Base-by-base conservation (phyloP, 2,113 vertebrate species). In the Pycnonotus jocosus region DNA sequence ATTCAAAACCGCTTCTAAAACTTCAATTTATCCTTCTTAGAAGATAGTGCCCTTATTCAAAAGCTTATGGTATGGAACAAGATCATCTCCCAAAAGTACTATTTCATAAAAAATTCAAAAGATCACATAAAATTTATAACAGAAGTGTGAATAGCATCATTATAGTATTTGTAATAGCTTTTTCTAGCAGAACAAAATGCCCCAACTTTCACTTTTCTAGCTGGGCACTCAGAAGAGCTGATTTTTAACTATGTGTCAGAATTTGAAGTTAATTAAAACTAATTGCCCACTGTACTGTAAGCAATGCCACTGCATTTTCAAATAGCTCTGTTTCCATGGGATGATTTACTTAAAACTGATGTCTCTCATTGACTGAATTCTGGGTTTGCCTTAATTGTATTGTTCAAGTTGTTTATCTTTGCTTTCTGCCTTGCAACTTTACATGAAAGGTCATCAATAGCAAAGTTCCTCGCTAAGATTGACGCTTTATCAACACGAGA, bases 261-360 rank as follows among this genome's bases (percentile, higher is more conserved):
- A 96, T 94, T 94, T 97, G 96, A 97, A 93, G 89, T 96, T 97
- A 97, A 97, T 97, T 97, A 97, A 97, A 97, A 97, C 80, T 94
- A 97, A 97, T 97, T 97, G 91, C 92, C 73, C 44, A 33, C 85
- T 93, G 62, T 71, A 94, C 44, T 93, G 69, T 94, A 96, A 97
- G 91, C 5, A 62, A 97, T 94, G 71, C 96, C 79, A 81, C 68
- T 16, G 68, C 78, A 95, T 95, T 92, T 91, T 94, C 93, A 96
- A 96, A 81, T 33, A 94, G 88, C 71, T 84, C 72, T 86, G 78
- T 92, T 95, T 94, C 93, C 68, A 73, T 90, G 64, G 81, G 83
- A 72, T 88, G 56, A 82, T 92, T 95, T 89, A 92, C 73, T 94
- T 77, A 50, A 91, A 76, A 65, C 70, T 68, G 62, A 61, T 69